Percentiles rank a stretch among this genome's conserved stretches.
Conservation (phyloP, 2,113 vertebrate genomes). For the Nyctereutes procyonoides region DNA sequence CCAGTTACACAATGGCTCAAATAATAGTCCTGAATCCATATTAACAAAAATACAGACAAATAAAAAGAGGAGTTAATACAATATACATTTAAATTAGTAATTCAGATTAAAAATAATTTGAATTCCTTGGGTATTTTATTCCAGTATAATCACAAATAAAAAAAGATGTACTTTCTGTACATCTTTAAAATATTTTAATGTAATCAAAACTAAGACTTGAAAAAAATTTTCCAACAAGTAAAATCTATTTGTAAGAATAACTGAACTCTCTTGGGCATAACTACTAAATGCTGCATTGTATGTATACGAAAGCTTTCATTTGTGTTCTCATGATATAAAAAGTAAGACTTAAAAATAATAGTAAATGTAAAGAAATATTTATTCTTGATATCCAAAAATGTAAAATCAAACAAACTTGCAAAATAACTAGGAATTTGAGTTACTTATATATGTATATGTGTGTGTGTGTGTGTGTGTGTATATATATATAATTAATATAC, state of each 20-base stretch:
- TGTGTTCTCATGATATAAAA: neutral
- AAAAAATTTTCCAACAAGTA: neutral
- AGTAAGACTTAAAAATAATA: neutral
- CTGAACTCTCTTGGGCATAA: neutral
- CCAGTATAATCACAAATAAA: slow-evolving; percentile 63
- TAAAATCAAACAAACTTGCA: neutral
- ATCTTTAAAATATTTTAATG: slow-evolving; percentile 64
- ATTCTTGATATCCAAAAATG: slow-evolving; percentile 6
- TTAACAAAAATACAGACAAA: slow-evolving; percentile 41
- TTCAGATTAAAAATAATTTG: slow-evolving; percentile 29
- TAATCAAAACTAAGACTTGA: slow-evolving; percentile 23
- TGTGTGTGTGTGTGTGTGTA: neutral
- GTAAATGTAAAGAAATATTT: neutral
- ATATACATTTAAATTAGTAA: slow-evolving; percentile 45
- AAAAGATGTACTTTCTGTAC: slow-evolving; percentile 55
- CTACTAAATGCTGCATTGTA: neutral
- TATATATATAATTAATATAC: neutral
- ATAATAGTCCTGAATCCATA: neutral
- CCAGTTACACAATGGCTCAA: neutral
- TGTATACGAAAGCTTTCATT: neutral
- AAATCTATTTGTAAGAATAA: slow-evolving; percentile 25
- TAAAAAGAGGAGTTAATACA: slow-evolving; percentile 43
- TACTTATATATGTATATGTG: neutral
- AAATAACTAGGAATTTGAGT: neutral
- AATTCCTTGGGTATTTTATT: neutral